Evolutionary conservation across 2,888 invertebrate genomes (phyloP), one percentile per base, ranked within the genome.

Genomic region (Leucophenga maculata): DNA sequence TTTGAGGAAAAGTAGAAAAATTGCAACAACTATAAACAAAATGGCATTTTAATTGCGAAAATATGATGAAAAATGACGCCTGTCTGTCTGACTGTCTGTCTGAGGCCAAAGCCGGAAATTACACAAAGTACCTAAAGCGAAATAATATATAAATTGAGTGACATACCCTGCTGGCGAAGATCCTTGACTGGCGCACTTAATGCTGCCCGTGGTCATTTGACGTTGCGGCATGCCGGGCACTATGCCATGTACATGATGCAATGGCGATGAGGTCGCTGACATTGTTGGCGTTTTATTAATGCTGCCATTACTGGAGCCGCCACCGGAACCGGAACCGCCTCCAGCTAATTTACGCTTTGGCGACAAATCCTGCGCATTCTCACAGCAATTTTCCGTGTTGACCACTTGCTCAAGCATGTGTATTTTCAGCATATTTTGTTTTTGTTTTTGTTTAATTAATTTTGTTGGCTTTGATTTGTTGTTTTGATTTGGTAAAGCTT

Each of bases 321-420:
- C 83, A 68, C 81, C 75, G 18, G 70, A 72, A 52, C 64, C 69
- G 16, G 68, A 71, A 6, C 66, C 70, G 16, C 48, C 65, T 60
- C 68, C 72, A 67, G 82, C 74, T 69, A 80, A 73, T 73, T 80
- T 80, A 13, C 80, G 82, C 67, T 82, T 83, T 50, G 83, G 81
- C 44, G 81, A 81, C 69, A 82, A 71, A 71, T 81, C 82, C 71
- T 80, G 82, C 65, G 77, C 79, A 66, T 76, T 82, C 72, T 82
- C 83, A 70, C 80, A 78, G 69, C 75, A 82, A 72, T 75, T 84
- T 75, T 93, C 93, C 87, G 92, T 92, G 87, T 90, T 93, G 88
- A 93, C 92, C 85, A 93, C 91, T 84, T 93, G 93, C 85, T 93
- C 93, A 90, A 93, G 89, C 93, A 93, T 93, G 88, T 93, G 93